A percentile compares a stretch with the other conserved stretches of the same genome.
phyloP scores from a whole-genome alignment of 2,797 vertebrate genomes.

The Siniperca obscura region DNA sequence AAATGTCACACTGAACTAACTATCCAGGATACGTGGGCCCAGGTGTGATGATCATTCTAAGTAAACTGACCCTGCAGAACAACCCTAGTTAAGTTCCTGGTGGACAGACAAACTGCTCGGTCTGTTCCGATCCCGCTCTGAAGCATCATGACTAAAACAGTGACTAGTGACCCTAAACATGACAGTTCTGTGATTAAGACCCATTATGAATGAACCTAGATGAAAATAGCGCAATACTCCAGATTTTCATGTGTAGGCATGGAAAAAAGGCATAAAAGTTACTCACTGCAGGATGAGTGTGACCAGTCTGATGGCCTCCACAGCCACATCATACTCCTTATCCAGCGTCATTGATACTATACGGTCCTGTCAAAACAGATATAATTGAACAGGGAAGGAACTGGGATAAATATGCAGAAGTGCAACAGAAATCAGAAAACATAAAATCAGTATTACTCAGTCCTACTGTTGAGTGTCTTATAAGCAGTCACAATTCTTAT shows the following conservation, averaged over 20 bases:
- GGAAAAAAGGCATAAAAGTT: neutral
- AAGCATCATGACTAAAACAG: neutral
- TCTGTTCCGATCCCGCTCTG: too few relatives aligned
- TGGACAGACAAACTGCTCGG: too few relatives aligned
- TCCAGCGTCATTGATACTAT: slow-evolving; percentile 99
- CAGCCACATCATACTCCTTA: slow-evolving; percentile 98
- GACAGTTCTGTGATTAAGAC: neutral
- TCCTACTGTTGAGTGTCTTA: neutral
- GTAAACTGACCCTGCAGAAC: too few relatives aligned
- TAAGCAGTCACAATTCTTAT: neutral
- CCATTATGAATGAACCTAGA: neutral
- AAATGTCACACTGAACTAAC: too few relatives aligned
- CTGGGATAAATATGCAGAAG: neutral
- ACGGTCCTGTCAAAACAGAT: slow-evolving; percentile 87
- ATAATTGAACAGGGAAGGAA: neutral
- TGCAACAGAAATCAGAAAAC: neutral
- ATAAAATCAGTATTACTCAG: neutral
- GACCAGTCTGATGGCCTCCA: slow-evolving; percentile 97
- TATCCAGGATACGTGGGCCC: too few relatives aligned
- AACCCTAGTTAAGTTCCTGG: too few relatives aligned
- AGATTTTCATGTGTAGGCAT: neutral
- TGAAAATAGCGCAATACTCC: neutral
- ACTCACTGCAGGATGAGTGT: slow-evolving; percentile 99
- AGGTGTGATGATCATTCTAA: too few relatives aligned
- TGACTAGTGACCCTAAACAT: neutral